Base-by-base conservation (phyloP, 1,140 invertebrate species). In the Dendrolimus punctatus region DNA sequence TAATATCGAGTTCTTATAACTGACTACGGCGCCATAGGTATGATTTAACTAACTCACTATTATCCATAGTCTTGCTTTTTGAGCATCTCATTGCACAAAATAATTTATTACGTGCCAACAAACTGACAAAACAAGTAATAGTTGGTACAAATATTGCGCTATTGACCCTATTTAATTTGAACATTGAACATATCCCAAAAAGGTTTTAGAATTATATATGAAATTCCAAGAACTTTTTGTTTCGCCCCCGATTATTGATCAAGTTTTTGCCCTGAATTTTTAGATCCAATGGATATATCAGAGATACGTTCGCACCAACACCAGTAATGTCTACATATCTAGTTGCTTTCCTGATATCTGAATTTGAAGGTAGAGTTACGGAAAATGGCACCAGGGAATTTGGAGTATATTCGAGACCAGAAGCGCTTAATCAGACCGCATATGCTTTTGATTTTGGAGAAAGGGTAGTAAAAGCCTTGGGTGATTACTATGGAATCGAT, bases 281-380 rank as follows among this genome's bases (percentile, higher is more conserved):
- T 55, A 84, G 82, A 40, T 38, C 60, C 6, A 81, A 84, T 64
- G 80, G 80, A 4, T 80, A 72, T 47, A 55, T 73, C 2, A 57
- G 80, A 47, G 89, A 90, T 23, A 69, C 39, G n/a, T 96, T 93
- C 71, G 69, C 91, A 8, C 88, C 90, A 48, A 93, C 93, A 4
- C 91, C 95, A 0, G 87, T 82, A 41, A 97, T 97, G 95, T 94
- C 95, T 0, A 94, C 95, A 0, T 97, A 97, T 60, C 78, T 96
- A 2, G 88, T 96, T 2, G 95, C 95, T 0, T 94, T 95, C 68
- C 88, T 94, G 39, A 90, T 96, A 39, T 87, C 87, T 5, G 79
- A 87, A 53, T 82, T 85, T 41, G 65, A 77, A 61, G 69, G 68
- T 8, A 68, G 57, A 6, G 8, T 38, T 9, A 38, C 56, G 6